These are phyloP conservation scores for Lepidurus couesii DNA, from an alignment of 1,140 invertebrate genomes.

Conservation along the genomic window DNA sequence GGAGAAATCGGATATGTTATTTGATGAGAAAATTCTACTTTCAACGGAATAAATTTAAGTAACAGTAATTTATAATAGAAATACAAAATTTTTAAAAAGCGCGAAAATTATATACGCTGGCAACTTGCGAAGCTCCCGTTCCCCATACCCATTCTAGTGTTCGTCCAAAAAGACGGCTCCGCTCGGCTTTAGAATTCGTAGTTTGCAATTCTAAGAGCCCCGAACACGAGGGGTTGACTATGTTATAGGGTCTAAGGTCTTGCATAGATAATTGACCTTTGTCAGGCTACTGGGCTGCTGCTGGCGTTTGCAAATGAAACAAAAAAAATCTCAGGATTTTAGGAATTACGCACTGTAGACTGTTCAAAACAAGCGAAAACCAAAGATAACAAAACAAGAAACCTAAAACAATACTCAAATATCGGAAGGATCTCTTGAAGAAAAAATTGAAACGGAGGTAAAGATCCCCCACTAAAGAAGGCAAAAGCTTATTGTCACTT, in stretches of 20 bases:
- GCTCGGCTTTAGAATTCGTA: not conserved
- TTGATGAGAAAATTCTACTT: not conserved
- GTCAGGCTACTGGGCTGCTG: not conserved
- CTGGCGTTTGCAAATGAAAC: constrained; percentile 11
- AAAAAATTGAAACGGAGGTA: not conserved
- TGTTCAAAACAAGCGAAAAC: too few relatives aligned
- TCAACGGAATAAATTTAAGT: not conserved
- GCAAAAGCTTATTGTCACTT: constrained; percentile 38
- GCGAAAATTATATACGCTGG: not conserved
- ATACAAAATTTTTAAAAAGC: not conserved
- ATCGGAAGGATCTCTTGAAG: not conserved
- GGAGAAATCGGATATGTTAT: not conserved
- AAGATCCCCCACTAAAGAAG: not conserved
- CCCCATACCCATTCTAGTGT: not conserved
- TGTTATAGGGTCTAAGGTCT: not conserved
- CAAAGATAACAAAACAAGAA: constrained; percentile 2
- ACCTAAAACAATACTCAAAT: not conserved
- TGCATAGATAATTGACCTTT: constrained; percentile 11
- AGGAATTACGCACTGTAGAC: constrained; percentile 2
- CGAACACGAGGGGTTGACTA: not conserved
- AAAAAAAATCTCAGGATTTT: not conserved
- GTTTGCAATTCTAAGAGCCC: constrained; percentile 2
- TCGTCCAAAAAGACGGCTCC: not conserved
- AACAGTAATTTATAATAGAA: not conserved
- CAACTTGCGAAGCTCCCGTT: not conserved